Evolutionary conservation across 1,140 invertebrate genomes (phyloP).

Genomic region (Diachasma alloeum): DNA sequence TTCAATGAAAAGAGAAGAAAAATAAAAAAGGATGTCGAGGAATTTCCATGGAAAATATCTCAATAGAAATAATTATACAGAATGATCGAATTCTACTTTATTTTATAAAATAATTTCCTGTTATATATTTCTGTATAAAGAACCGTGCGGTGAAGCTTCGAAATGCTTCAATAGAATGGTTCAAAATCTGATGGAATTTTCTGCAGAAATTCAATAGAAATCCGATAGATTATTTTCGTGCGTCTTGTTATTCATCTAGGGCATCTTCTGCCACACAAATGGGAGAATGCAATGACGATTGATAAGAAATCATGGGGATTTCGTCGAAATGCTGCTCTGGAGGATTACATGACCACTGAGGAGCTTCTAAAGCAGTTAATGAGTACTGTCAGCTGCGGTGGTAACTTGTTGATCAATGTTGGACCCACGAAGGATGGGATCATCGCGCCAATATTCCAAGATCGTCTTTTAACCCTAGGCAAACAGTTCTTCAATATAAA

Average conservation of each 20-base stretch:
- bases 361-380: constrained; percentile 79
- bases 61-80: no score
- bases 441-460: constrained; percentile 89
- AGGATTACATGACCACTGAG: constrained; percentile 75
- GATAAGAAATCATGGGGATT: constrained; percentile 93
- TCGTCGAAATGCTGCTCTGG: constrained; percentile 75
- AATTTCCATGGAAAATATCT: no score
- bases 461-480: constrained; percentile 79
- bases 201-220: background rate
- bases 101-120: no score
- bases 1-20: no score
- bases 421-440: constrained; percentile 90
- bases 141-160: no score
- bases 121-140: no score
- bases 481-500: constrained; percentile 31
- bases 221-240: no score
- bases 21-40: no score
- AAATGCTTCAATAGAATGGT: no score
- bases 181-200: background rate
- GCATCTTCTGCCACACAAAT: constrained; percentile 79
- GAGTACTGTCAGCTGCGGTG: constrained; percentile 86
- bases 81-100: no score
- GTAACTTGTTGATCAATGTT: constrained; percentile 89
- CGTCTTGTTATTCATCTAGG: constrained; percentile 57
- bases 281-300: constrained; percentile 93